phyloP scores from a whole-genome alignment of 2,113 vertebrate genomes.

The Acanthisitta chloris region DNA sequence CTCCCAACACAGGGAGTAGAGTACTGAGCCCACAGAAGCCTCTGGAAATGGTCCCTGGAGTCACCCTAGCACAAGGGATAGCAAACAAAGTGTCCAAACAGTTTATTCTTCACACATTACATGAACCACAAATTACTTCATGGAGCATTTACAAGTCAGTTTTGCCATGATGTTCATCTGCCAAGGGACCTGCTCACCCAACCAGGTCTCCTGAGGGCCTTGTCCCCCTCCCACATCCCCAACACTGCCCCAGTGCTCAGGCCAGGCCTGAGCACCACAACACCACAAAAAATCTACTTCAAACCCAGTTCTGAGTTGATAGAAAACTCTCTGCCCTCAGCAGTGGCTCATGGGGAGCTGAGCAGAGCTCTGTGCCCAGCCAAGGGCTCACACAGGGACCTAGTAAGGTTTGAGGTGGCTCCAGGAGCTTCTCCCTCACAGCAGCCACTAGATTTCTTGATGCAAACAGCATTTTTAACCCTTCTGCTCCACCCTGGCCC shows the following conservation, averaged over 20 bases:
- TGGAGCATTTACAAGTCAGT: background rate
- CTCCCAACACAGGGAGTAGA: too few relatives aligned
- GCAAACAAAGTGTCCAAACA: slow-evolving; percentile 10
- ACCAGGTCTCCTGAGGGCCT: background rate
- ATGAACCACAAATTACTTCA: background rate
- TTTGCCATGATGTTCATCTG: background rate
- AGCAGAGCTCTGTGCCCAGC: background rate
- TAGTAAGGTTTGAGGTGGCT: background rate
- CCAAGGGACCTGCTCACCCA: background rate
- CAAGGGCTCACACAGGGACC: rapidly evolving
- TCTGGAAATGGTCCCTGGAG: background rate
- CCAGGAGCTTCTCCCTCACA: background rate
- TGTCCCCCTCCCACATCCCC: background rate
- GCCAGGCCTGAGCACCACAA: background rate
- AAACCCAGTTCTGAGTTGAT: background rate
- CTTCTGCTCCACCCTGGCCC: background rate
- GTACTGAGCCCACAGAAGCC: background rate
- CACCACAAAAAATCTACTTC: background rate
- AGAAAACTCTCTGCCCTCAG: background rate
- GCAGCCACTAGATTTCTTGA: background rate
- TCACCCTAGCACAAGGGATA: background rate
- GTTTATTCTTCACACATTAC: slow-evolving; percentile 70
- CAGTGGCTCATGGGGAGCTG: background rate
- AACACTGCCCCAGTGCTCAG: background rate
- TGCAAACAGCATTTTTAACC: background rate